Conservation (phyloP, 1,140 invertebrate genomes). For the Lasioglossum albipes region DNA sequence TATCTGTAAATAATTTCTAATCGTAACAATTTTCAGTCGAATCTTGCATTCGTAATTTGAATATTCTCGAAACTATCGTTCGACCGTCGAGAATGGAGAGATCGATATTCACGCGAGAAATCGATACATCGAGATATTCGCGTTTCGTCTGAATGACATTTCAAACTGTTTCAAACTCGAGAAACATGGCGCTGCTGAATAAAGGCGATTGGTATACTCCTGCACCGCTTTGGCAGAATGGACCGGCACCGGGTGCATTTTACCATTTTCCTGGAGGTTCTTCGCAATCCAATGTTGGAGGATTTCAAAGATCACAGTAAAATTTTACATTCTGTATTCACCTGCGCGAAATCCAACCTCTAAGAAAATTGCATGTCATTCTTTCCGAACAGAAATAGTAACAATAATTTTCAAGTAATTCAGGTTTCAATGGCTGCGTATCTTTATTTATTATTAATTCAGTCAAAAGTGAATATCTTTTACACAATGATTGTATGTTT, state of each 20-base stretch:
- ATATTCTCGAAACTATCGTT: neutral
- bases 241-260: conserved; percentile 84
- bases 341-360: neutral
- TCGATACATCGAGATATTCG: neutral
- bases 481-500: neutral
- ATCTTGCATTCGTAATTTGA: too few relatives aligned
- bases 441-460: neutral
- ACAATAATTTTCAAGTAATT: neutral
- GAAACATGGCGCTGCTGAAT: conserved; percentile 68
- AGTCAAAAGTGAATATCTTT: neutral
- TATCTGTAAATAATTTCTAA: too few relatives aligned
- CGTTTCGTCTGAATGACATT: conserved; percentile 28
- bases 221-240: conserved; percentile 85
- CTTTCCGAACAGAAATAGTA: neutral
- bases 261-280: conserved; percentile 84
- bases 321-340: neutral
- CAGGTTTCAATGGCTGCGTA: neutral
- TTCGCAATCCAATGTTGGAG: conserved; percentile 71
- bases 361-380: conserved; percentile 41
- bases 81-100: neutral
- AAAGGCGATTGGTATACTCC: conserved; percentile 61
- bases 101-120: neutral
- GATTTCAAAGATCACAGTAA: conserved; percentile 84
- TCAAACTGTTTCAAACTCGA: conserved; percentile 30
- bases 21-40: too few relatives aligned